These are phyloP conservation scores for Tragelaphus scriptus DNA, from an alignment of 2,113 vertebrate genomes.

Conservation along the genomic window DNA sequence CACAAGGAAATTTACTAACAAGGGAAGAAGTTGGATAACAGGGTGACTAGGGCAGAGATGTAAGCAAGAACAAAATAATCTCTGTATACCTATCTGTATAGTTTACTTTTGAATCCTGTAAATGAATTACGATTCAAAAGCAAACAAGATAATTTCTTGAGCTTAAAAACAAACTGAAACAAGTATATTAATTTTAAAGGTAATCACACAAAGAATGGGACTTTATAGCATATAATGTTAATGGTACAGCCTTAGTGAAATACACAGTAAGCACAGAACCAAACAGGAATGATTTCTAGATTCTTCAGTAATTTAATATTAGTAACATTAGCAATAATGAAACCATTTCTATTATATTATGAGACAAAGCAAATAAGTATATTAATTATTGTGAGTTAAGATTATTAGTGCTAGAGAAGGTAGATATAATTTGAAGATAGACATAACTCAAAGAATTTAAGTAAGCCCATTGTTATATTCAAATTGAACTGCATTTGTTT, in stretches of 20 bases:
- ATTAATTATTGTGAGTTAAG: not conserved
- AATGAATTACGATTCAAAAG: not conserved
- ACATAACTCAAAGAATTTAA: not conserved
- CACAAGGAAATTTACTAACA: not conserved
- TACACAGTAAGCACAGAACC: not conserved
- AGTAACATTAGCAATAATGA: not conserved
- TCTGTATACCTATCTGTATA: not conserved
- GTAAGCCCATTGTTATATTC: not conserved
- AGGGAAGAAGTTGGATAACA: not conserved
- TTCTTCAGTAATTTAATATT: not conserved
- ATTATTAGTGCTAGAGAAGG: not conserved
- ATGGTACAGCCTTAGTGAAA: not conserved
- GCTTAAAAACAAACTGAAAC: not conserved
- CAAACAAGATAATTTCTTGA: not conserved
- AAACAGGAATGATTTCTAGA: not conserved
- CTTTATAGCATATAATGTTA: not conserved
- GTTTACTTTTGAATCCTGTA: not conserved
- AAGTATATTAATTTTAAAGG: not conserved
- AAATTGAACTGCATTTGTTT: not conserved
- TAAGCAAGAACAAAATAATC: not conserved
- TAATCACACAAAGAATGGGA: not conserved
- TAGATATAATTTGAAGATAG: not conserved
- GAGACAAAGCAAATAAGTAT: not conserved
- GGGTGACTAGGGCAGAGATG: not conserved
- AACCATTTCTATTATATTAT: not conserved